Evolutionary conservation across 2,888 invertebrate genomes (phyloP).

Genomic region (Dryomyza anilis): DNA sequence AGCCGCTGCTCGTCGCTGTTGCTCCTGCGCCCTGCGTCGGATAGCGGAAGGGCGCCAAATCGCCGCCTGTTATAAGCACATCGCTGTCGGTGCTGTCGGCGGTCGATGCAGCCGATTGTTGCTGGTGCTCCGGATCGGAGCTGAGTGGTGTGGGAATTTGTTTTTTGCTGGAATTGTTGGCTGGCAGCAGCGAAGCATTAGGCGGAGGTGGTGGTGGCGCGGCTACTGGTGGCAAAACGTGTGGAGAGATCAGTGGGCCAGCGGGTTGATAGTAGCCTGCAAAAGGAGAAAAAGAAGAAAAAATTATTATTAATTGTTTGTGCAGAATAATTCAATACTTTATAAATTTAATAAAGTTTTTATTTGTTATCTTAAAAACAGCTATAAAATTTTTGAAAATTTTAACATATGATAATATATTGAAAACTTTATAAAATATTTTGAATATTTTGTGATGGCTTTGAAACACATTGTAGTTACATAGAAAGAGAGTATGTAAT

Average conservation of each 20-base stretch:
- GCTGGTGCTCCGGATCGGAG: slow-evolving; percentile 53
- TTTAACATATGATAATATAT: no score
- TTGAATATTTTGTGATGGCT: no score
- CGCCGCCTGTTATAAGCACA: slow-evolving; percentile 52
- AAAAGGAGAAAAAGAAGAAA: slow-evolving; percentile 48
- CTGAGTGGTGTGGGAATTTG: slow-evolving; percentile 56
- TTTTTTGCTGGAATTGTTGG: slow-evolving; percentile 24
- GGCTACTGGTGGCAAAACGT: slow-evolving; percentile 64
- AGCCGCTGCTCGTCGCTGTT: slow-evolving; percentile 10
- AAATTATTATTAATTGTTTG: no score
- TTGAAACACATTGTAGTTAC: no score
- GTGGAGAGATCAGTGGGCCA: slow-evolving; percentile 82
- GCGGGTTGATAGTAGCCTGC: slow-evolving; percentile 91
- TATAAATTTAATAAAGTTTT: no score
- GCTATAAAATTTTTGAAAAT: no score
- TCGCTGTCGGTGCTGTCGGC: slow-evolving; percentile 50
- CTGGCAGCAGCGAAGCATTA: slow-evolving; percentile 40
- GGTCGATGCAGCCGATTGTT: slow-evolving; percentile 33
- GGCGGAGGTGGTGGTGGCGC: slow-evolving; percentile 46
- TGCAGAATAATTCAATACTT: no score
- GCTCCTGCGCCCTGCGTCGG: slow-evolving; percentile 39
- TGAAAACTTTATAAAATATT: no score
- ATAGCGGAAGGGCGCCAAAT: slow-evolving; percentile 53
- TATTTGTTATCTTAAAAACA: no score
- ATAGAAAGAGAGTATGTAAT: no score